Evolutionary conservation across 2,888 invertebrate species (phyloP).

Genomic region (Blastobasis adustella): DNA sequence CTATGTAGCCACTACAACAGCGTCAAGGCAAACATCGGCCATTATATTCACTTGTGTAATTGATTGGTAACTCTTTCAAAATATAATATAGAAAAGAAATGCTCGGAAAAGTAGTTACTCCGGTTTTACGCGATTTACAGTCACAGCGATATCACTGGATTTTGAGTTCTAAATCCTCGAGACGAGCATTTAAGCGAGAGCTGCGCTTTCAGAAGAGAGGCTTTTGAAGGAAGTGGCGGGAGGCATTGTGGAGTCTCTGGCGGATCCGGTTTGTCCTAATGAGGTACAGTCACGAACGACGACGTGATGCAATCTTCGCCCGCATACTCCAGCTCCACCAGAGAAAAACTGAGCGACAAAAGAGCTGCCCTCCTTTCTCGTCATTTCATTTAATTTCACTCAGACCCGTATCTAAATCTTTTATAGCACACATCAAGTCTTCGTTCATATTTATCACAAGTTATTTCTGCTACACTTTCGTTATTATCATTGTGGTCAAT

Average conservation of each 20-base stretch:
- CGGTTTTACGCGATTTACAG: not conserved
- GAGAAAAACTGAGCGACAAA: no score
- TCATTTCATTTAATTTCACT: no score
- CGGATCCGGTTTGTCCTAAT: conserved; percentile 53
- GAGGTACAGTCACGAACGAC: conserved; percentile 48
- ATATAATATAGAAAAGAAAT: no score
- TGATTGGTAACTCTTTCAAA: no score
- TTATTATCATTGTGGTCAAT: no score
- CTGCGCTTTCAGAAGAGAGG: conserved; percentile 35
- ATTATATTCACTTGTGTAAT: not conserved
- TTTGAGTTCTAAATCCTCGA: conserved; percentile 20
- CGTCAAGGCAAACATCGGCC: not conserved
- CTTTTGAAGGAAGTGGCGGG: conserved; percentile 38
- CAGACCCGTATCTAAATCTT: no score
- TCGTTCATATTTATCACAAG: no score
- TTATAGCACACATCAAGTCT: no score
- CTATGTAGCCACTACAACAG: not conserved
- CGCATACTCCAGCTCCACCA: no score
- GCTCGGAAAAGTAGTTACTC: no score
- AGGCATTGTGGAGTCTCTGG: conserved; percentile 51
- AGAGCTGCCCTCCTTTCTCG: no score
- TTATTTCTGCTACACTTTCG: no score
- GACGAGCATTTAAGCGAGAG: conserved; percentile 1
- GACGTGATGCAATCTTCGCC: conserved; percentile 13
- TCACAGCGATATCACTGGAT: not conserved